Conservation (phyloP, 2,113 vertebrate species). For the Myotis brandtii region DNA sequence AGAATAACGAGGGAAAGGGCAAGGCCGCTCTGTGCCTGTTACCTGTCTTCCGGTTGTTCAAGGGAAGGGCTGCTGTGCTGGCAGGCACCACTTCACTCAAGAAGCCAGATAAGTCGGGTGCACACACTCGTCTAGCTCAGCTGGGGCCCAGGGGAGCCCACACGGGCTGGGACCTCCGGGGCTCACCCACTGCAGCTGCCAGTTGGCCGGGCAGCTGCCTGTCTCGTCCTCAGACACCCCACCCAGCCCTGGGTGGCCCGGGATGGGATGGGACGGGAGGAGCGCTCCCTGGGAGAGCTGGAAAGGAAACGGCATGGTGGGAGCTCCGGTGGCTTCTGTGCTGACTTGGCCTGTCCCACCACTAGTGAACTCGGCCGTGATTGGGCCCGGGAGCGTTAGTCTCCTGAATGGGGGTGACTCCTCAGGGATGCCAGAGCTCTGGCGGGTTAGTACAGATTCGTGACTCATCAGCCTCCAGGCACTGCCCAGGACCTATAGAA, state of each 20-base stretch:
- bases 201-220: neutral
- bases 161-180: neutral
- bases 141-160: neutral
- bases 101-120: neutral
- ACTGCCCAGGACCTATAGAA: neutral
- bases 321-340: neutral
- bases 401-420: neutral
- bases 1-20: neutral
- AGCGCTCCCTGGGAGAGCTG: constrained; percentile 41
- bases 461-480: neutral
- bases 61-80: neutral
- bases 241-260: constrained; percentile 60
- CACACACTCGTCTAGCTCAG: neutral
- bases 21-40: neutral
- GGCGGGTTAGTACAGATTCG: neutral
- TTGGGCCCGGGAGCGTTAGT: neutral
- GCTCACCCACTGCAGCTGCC: neutral
- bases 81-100: neutral
- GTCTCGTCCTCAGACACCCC: constrained; percentile 11
- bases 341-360: neutral
- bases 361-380: neutral
- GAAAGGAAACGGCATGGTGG: neutral
- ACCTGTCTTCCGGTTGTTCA: neutral
- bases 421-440: neutral
- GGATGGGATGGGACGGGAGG: neutral